phyloP scores from a whole-genome alignment of 1,140 invertebrate genomes.

The Batillaria attramentaria region DNA sequence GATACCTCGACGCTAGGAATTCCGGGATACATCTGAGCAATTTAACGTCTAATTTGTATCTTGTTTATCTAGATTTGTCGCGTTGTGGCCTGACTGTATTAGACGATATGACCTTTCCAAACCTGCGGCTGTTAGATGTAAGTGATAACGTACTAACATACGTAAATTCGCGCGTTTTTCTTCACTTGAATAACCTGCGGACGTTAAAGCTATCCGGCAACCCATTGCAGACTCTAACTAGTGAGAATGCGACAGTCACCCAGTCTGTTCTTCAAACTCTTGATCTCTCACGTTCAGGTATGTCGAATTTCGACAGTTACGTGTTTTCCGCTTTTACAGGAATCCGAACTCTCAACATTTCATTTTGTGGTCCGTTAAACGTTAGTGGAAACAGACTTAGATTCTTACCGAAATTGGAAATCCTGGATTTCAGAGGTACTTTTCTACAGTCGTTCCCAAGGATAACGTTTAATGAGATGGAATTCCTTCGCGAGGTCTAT shows the following conservation, averaged over 20 bases:
- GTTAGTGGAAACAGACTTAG: slow-evolving; percentile 26
- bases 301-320: slow-evolving; percentile 4
- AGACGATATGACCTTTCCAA: neutral
- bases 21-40: neutral
- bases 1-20: neutral
- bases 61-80: neutral
- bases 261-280: neutral
- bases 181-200: slow-evolving; percentile 2
- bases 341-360: slow-evolving; percentile 3
- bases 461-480: slow-evolving; percentile 26
- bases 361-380: neutral
- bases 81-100: neutral
- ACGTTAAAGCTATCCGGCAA: slow-evolving; percentile 9
- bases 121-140: slow-evolving; percentile 10
- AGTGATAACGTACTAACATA: slow-evolving; percentile 13
- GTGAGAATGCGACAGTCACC: too few species aligned
- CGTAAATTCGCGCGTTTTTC: slow-evolving; percentile 5
- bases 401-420: neutral
- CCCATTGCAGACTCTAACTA: too few species aligned
- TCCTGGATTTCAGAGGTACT: slow-evolving; percentile 23
- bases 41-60: neutral
- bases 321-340: slow-evolving; percentile 19
- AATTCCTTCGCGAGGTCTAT: slow-evolving; percentile 13
- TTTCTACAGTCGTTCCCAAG: slow-evolving; percentile 25
- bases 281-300: neutral